Conservation (phyloP, 1,140 invertebrate genomes). For the Dryas iulia region DNA sequence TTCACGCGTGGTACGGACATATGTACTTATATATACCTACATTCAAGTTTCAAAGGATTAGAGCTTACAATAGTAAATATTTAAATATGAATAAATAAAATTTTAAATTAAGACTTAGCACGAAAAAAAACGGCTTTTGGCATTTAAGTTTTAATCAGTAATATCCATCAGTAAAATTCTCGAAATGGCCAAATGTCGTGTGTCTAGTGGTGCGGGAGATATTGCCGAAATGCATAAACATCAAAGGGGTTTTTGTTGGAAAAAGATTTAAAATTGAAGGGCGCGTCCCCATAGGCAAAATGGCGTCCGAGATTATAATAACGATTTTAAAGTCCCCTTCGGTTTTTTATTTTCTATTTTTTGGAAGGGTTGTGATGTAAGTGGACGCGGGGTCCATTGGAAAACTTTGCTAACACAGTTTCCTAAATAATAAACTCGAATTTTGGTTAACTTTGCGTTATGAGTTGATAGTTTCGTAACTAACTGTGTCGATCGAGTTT, state of each 20-base stretch:
- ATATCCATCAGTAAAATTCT: slow-evolving; percentile 69
- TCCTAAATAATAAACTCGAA: slow-evolving; percentile 35
- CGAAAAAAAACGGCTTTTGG: slow-evolving; percentile 39
- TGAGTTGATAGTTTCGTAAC: slow-evolving; percentile 36
- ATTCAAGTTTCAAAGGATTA: background rate
- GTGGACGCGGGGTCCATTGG: slow-evolving; percentile 65
- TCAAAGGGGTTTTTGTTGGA: slow-evolving; percentile 76
- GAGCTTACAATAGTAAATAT: slow-evolving; percentile 5
- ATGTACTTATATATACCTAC: background rate
- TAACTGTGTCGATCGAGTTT: no score
- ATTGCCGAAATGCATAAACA: slow-evolving; percentile 75
- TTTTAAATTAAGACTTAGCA: slow-evolving; percentile 26
- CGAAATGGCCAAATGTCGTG: slow-evolving; percentile 72
- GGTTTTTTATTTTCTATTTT: slow-evolving; percentile 59
- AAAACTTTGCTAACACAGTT: slow-evolving; percentile 69
- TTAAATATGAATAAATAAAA: slow-evolving; percentile 28
- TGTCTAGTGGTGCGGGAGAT: slow-evolving; percentile 64
- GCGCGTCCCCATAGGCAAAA: slow-evolving; percentile 74
- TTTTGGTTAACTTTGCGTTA: background rate
- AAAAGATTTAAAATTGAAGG: slow-evolving; percentile 75
- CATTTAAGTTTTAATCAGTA: slow-evolving; percentile 73
- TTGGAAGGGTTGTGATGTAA: slow-evolving; percentile 64
- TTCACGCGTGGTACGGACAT: no score
- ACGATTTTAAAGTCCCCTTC: slow-evolving; percentile 75
- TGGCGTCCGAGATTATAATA: slow-evolving; percentile 79